Evolutionary conservation across 30 jellyfish, hydroid and myxozoan genomes (phyloP).

Genomic region (Morbakka virulenta): DNA sequence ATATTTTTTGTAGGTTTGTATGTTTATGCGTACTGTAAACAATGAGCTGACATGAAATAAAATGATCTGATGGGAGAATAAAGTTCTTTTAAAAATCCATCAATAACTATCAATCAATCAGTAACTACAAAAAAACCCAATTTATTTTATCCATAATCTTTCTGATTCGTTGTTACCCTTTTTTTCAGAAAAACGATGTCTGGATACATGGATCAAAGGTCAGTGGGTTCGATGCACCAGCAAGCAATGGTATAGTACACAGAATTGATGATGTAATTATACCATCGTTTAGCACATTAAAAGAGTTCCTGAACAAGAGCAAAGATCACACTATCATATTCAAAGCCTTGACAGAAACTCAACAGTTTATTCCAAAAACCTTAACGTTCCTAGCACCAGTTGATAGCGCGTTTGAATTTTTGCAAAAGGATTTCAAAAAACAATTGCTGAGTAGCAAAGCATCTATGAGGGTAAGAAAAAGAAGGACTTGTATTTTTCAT

Average conservation of each 20-base stretch:
- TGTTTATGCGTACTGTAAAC: too few species aligned
- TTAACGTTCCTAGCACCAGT: neutral
- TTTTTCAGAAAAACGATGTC: neutral
- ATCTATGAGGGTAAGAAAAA: neutral
- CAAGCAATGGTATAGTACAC: neutral
- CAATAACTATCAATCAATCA: too few species aligned
- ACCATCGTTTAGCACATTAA: neutral
- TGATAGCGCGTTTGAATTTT: neutral
- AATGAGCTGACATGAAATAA: too few species aligned
- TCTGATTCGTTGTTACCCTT: too few species aligned
- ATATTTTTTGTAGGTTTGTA: too few species aligned
- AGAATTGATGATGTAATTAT: neutral
- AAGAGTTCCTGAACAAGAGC: neutral
- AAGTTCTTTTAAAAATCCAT: too few species aligned
- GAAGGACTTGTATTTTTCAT: too few species aligned
- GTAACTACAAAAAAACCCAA: too few species aligned
- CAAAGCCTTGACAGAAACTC: neutral
- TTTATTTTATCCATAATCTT: too few species aligned
- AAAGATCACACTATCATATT: neutral
- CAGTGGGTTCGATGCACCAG: neutral
- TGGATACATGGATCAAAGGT: neutral
- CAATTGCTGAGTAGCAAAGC: neutral
- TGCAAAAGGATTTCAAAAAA: neutral
- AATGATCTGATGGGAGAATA: too few species aligned
- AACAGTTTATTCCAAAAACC: neutral